Evolutionary conservation across 2,888 invertebrate species (phyloP).

Genomic region (Mesoligia furuncula): DNA sequence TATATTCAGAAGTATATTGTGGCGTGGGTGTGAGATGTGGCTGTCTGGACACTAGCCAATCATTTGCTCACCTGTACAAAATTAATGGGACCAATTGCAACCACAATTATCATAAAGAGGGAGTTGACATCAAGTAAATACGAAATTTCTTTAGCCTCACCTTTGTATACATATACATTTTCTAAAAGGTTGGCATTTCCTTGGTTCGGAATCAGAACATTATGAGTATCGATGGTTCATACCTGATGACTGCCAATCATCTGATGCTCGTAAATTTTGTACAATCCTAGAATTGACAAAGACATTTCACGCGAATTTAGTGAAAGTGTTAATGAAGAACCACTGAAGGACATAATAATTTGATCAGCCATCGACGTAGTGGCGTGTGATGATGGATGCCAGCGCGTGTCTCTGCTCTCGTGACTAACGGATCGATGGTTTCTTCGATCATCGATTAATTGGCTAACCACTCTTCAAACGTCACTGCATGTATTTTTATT

Average conservation of each 20-base stretch:
- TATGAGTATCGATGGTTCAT: background rate
- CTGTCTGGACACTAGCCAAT: conserved; percentile 84
- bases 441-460: conserved; percentile 74
- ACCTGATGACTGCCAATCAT: conserved; percentile 10
- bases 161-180: conserved; percentile 5
- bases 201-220: conserved; percentile 2
- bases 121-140: conserved; percentile 57
- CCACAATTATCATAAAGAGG: conserved; percentile 69
- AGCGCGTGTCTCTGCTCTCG: conserved; percentile 69
- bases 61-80: conserved; percentile 84
- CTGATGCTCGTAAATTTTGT: conserved; percentile 19
- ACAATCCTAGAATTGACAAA: conserved; percentile 13
- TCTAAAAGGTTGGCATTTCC: background rate
- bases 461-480: conserved; percentile 82
- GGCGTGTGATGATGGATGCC: conserved; percentile 65
- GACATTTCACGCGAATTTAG: conserved; percentile 8
- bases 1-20: conserved; percentile 74
- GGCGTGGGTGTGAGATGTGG: conserved; percentile 80
- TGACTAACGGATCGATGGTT: conserved; percentile 68
- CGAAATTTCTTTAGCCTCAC: conserved; percentile 1
- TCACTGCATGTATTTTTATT: conserved; percentile 80
- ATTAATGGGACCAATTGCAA: conserved; percentile 76
- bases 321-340: conserved; percentile 46
- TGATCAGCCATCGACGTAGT: conserved; percentile 66
- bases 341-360: conserved; percentile 54